Base-by-base conservation (phyloP, 1,140 invertebrate genomes). In the Polypedilum vanderplanki region DNA sequence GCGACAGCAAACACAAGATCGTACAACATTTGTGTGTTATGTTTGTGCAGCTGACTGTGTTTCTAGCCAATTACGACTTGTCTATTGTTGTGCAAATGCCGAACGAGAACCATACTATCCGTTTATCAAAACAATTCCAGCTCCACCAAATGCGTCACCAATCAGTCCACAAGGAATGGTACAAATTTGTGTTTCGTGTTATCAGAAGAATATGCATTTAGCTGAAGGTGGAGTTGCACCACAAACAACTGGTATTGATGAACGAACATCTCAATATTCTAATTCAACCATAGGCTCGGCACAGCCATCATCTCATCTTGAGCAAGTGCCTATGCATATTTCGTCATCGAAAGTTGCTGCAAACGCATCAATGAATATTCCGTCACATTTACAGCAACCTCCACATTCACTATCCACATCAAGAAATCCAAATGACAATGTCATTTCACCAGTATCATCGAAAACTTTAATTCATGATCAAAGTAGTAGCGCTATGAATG, bases 31-130 rank as follows among this genome's bases (percentile, higher is more conserved):
- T 82, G 89, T 95, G 40, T 96, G 94, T 84, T 96, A 94, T 82
- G 93, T 92, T 73, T 96, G 94, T 85, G 91, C 91, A 24, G 85
- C 89, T 76, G 88, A 91, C 80, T 90, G 90, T 80, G 88, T 90
- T 75, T 91, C 90, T 18, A 90, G 89, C 80, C 86, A 89, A 85
- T 84, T 93, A 83, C 84, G 92, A 78, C 83, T 94, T 74, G 85
- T 95, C n/a, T 94, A 93, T 82, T 93, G 93, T 81, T 90, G 90
- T 80, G 86, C 90, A 46, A 94, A 95, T 85, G 87, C 90, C 1
- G 92, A 93, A 79, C 86, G 90, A 75, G 93, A 96, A 81, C 90
- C 93, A 22, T 95, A 91, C 83, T 96, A 93, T 85, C 93, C 94
- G 1, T 94, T 93, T 83, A 90, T 97, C 75, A 90, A 89, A 79